Base-by-base conservation (phyloP, 2,113 vertebrate genomes). In the Muntiacus reevesi region DNA sequence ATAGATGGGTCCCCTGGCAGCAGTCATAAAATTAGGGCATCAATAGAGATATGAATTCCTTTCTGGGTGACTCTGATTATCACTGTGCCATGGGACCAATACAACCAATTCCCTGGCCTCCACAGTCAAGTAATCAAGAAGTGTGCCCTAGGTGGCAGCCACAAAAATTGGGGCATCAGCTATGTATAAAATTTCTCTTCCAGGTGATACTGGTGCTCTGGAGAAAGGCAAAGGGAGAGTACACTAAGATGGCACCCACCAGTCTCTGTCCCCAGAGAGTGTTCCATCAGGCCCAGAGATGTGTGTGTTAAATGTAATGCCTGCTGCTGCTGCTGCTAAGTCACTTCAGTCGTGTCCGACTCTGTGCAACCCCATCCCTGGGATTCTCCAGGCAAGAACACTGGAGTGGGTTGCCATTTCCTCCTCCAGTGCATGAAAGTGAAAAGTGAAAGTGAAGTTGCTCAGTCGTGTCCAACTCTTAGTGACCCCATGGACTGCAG, bases 291-390 rank as follows among this genome's bases (percentile, higher is more conserved):
- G 17, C 79, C 52, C 30, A 33, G 50, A 82, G 30, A n/a, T 23
- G 30, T n/a, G 30, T 23, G 47, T 54, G 30, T 13, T 82, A 14
- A n/a, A 54, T 13, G 27, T 23, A 50, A 82, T 82, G 79, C 30
- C 5, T 52, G 30, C 79, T 19, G 62, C 60, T 47, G 45, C 45
- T 62, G 60, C 30, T 33, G 60, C 60, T 64, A 30, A 64, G 30
- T 7, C 1, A 0, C 30, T 64, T 33, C 60, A 64, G 30, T 64
- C 14, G 1, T 64, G 60, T 64, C 60, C 0, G 14, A 64, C 14
- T 62, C 60, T 64, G 30, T 16, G 60, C 7, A 30, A 33, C 30
- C 60, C 60, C 1, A 0, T 64, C 60, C 30, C 30, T 64, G 30
- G 60, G 60, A 64, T 64, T 64, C 14, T 64, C 60, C 60, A 64